A percentile compares a stretch with the other conserved stretches of the same genome.
These are phyloP conservation scores for Gymnorhina tibicen DNA, from an alignment of 2,113 vertebrate species.

Conservation along the genomic window DNA sequence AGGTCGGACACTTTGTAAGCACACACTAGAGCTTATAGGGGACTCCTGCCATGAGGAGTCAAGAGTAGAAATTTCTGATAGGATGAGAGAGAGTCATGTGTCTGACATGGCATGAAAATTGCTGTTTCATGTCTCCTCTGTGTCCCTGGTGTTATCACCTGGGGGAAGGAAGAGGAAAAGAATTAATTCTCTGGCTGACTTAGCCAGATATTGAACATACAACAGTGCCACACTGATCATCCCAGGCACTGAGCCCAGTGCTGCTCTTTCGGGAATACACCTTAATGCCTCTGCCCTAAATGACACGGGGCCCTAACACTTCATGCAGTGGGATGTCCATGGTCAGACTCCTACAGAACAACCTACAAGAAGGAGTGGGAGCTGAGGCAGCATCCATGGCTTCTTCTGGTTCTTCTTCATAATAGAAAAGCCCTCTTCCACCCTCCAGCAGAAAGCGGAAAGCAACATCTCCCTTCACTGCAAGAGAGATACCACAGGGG, in stretches of 20 bases:
- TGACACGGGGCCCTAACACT: neutral
- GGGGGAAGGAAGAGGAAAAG: neutral
- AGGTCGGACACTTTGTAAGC: neutral
- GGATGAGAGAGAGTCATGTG: neutral
- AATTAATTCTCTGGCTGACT: neutral
- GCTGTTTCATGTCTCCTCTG: neutral
- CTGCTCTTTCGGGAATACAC: neutral
- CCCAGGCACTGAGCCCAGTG: neutral
- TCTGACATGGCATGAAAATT: neutral
- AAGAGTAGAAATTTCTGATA: neutral
- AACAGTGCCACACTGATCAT: neutral
- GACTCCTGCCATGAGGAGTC: neutral
- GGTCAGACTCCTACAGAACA: neutral
- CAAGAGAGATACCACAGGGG: neutral
- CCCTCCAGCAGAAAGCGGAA: neutral
- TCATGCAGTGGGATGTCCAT: neutral
- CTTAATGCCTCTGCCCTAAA: neutral
- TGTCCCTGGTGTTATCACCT: neutral
- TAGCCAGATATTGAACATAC: neutral
- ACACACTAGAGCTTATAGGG: neutral
- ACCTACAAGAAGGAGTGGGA: neutral
- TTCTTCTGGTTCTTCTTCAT: neutral
- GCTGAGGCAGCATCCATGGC: neutral
- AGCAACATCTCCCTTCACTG: neutral
- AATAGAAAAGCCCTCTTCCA: neutral